phyloP scores from a whole-genome alignment of 2,113 vertebrate genomes.

The Otolemur garnettii region DNA sequence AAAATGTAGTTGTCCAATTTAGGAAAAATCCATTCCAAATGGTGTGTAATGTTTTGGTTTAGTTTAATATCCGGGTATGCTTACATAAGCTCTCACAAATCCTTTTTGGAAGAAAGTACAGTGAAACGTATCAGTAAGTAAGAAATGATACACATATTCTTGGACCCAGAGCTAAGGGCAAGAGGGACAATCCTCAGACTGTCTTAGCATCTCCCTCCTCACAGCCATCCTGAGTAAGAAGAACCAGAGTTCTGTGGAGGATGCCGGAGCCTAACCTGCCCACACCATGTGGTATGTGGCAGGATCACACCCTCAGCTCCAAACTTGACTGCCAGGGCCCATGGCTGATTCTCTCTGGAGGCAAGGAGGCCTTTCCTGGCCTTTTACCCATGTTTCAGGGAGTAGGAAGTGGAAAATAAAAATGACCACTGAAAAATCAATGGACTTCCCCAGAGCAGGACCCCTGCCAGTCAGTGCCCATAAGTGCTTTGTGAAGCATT shows the following conservation, averaged over 20 bases:
- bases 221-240: neutral
- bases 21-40: neutral
- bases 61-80: neutral
- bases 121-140: neutral
- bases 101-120: neutral
- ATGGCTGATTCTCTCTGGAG: neutral
- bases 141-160: neutral
- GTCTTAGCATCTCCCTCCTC: neutral
- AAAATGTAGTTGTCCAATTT: neutral
- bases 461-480: conserved; percentile 65
- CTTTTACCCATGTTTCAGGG: neutral
- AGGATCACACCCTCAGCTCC: neutral
- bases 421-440: conserved; percentile 77
- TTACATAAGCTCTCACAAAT: neutral
- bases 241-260: neutral
- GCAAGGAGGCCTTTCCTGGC: neutral
- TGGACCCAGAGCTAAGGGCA: neutral
- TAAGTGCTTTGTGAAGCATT: conserved; percentile 69
- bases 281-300: neutral
- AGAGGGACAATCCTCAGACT: neutral
- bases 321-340: neutral
- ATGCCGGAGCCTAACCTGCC: neutral
- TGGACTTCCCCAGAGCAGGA: conserved; percentile 61
- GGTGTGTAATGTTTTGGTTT: neutral
- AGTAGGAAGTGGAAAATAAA: conserved; percentile 1